phyloP scores from a whole-genome alignment of 2,113 vertebrate species.

The Perca fluviatilis region DNA sequence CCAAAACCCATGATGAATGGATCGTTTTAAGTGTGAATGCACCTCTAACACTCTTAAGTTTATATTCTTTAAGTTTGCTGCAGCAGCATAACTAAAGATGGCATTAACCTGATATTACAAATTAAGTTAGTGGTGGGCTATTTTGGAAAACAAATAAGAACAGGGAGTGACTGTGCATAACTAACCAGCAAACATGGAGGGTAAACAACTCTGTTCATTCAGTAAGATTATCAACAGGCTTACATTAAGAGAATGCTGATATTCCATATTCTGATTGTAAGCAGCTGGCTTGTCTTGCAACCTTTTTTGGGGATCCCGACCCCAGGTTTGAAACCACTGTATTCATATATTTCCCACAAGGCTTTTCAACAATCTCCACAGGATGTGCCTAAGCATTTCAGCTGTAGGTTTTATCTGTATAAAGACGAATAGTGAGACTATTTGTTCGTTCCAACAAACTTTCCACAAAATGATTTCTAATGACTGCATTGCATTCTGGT shows the following conservation, averaged over 20 bases:
- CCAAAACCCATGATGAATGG: constrained; percentile 49
- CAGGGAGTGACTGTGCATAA: constrained; percentile 14
- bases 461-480: constrained; percentile 12
- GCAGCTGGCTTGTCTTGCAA: background rate
- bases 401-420: background rate
- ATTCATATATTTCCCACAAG: background rate
- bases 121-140: constrained; percentile 4
- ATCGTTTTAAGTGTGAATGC: constrained; percentile 38
- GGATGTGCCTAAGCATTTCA: background rate
- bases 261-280: background rate
- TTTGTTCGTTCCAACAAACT: background rate
- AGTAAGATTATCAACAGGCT: background rate
- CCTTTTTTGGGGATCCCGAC: background rate
- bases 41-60: background rate
- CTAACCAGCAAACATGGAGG: constrained; percentile 2
- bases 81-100: constrained; percentile 8
- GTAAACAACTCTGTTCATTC: background rate
- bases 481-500: constrained; percentile 12
- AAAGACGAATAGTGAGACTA: background rate
- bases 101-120: constrained; percentile 1
- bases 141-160: constrained; percentile 27
- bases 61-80: background rate
- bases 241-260: background rate
- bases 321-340: background rate
- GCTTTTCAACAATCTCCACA: background rate